phyloP scores from a whole-genome alignment of 2,888 invertebrate species.

The Tetranychus truncatus region DNA sequence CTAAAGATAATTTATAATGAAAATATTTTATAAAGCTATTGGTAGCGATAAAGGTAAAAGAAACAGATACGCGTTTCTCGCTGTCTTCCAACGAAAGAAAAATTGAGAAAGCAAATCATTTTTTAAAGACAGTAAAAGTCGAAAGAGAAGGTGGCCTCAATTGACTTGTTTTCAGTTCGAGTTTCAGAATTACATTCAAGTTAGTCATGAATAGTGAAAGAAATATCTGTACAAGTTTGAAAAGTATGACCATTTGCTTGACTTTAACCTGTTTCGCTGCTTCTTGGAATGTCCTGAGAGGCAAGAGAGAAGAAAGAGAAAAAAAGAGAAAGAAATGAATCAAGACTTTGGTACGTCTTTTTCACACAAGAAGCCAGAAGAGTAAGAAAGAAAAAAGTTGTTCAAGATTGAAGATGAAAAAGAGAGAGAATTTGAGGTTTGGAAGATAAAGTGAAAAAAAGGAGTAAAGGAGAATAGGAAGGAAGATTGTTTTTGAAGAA shows the following conservation, averaged over 20 bases:
- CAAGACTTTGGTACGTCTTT: background rate
- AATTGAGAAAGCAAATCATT: background rate
- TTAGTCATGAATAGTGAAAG: too few relatives aligned
- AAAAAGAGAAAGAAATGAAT: background rate
- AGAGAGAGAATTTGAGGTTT: background rate
- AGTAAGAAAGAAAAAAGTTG: background rate
- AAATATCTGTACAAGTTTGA: background rate
- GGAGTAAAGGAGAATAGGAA: background rate
- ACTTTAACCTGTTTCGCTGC: background rate
- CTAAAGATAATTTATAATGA: too few relatives aligned
- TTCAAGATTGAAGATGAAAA: background rate
- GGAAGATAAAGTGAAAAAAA: background rate
- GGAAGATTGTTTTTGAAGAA: background rate
- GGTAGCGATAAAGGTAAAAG: background rate
- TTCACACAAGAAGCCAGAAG: background rate
- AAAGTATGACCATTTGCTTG: background rate
- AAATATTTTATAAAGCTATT: background rate
- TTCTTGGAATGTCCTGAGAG: slow-evolving; percentile 1
- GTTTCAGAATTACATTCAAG: too few relatives aligned
- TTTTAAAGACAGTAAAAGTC: background rate
- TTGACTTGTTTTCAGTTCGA: background rate
- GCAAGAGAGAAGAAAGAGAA: background rate
- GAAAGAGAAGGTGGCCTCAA: background rate
- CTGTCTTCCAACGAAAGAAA: background rate
- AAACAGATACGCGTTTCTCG: background rate